Percentiles rank a stretch among this genome's conserved stretches.
Evolutionary conservation across 1,140 invertebrate genomes (phyloP).

Genomic region (Monomorium pharaonis): DNA sequence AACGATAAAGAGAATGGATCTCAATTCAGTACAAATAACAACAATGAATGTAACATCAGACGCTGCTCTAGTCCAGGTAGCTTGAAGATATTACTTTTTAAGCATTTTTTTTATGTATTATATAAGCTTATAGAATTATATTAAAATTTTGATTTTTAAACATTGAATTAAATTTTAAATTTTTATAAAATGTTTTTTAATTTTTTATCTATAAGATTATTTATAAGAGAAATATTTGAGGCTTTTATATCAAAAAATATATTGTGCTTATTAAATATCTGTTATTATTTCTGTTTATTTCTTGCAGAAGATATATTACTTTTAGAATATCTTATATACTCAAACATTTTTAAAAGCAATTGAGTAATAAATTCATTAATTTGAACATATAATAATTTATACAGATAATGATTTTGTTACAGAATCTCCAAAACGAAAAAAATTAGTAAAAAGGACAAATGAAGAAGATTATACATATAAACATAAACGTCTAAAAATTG

Average conservation of each 20-base stretch:
- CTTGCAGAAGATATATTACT: not conserved
- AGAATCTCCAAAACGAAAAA: not conserved
- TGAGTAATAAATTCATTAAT: not conserved
- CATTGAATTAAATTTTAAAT: too few species aligned
- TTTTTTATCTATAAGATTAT: constrained; percentile 19
- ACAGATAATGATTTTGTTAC: not conserved
- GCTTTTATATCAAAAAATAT: not conserved
- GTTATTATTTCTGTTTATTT: not conserved
- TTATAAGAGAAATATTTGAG: not conserved
- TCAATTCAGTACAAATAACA: constrained; percentile 3
- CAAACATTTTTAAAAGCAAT: not conserved
- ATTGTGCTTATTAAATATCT: not conserved
- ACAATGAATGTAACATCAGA: constrained; percentile 5
- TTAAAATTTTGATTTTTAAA: not conserved
- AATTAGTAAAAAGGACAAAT: not conserved
- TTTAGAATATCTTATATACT: not conserved
- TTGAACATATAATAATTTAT: not conserved
- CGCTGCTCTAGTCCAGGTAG: constrained; percentile 29
- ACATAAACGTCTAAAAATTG: constrained; percentile 26
- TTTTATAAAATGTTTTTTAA: too few species aligned
- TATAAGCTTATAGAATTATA: constrained; percentile 1
- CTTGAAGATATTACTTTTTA: not conserved
- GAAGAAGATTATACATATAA: not conserved
- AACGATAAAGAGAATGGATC: constrained; percentile 70
- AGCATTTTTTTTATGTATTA: not conserved